These are phyloP conservation scores for Drosophila repleta DNA, from an alignment of 1,140 invertebrate species.

Conservation along the genomic window DNA sequence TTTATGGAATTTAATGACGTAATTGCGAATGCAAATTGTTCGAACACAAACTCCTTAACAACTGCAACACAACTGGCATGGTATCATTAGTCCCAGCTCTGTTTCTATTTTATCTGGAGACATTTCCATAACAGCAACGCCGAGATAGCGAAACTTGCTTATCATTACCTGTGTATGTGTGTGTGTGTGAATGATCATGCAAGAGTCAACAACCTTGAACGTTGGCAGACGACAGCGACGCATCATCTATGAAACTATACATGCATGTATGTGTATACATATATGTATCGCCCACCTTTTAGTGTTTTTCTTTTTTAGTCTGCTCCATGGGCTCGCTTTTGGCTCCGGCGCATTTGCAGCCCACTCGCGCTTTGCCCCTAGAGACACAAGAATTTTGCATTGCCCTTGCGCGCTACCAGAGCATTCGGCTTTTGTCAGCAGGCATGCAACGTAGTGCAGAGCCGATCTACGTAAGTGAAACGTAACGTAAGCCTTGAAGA, in stretches of 20 bases:
- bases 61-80: not conserved
- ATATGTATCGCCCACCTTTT: not conserved
- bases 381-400: too few species aligned
- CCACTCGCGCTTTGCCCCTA: too few species aligned
- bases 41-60: not conserved
- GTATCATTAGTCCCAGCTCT: slow-evolving; percentile 1
- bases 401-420: too few species aligned
- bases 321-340: not conserved
- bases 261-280: not conserved
- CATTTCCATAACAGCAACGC: not conserved
- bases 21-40: slow-evolving; percentile 44
- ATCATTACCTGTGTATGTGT: not conserved
- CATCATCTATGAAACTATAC: not conserved
- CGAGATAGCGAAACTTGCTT: not conserved
- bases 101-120: not conserved
- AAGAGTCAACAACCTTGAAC: not conserved
- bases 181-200: not conserved
- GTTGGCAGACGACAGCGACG: not conserved
- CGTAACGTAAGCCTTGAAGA: too few species aligned
- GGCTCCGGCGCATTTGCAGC: not conserved
- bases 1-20: slow-evolving; percentile 76
- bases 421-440: too few species aligned
- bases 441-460: too few species aligned
- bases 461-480: too few species aligned
- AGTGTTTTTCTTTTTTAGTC: not conserved